Base-by-base conservation (phyloP, 2,888 invertebrate species). In the Linnaemya vulpina region DNA sequence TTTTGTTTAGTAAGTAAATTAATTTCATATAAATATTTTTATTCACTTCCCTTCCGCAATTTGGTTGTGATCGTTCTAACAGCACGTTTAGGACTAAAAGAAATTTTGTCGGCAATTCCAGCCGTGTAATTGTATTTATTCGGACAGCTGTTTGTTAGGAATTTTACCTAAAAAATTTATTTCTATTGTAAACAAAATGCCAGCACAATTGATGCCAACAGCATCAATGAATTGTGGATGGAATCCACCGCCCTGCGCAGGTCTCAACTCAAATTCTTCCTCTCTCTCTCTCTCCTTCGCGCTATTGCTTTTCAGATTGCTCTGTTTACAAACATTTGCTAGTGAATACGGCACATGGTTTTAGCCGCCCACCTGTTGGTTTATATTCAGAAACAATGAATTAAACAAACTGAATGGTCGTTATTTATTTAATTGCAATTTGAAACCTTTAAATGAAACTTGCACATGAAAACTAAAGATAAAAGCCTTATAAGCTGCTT, bases 181-280 rank as follows among this genome's bases (percentile, higher is more conserved):
- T 30, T 2, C 7, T 10, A 51, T 17, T n/a, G 40, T 20, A 77
- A 17, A 20, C 35, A 38, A 70, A 17, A 67, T 10, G 0, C 10
- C 46, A 53, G 30, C 30, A 5, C 20, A 49, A 5, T 38, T 67
- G 30, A 13, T 20, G 30, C 9, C 22, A 63, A 25, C 74, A 85
- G 70, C 77, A 82, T 78, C 74, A 85, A 75, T 85, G 81, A 85
- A 78, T 85, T 78, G 81, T 85, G 85, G 77, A 68, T 11, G 5
- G 9, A n/a, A n/a, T 67, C 58, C 58, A 76, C 22, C n/a, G 38
- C 9, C 17, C 4, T 68, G 68, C 77, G 77, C 77, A 78, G 22
- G 51, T 70, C 51, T 17, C 20, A 0, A 1, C 0, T 15, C 35
- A 1, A 17, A 17, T 8, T 17, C 7, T n/a, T 46, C 5, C 9